Conservation (phyloP, 2,113 vertebrate genomes). For the Fregetta grallaria region DNA sequence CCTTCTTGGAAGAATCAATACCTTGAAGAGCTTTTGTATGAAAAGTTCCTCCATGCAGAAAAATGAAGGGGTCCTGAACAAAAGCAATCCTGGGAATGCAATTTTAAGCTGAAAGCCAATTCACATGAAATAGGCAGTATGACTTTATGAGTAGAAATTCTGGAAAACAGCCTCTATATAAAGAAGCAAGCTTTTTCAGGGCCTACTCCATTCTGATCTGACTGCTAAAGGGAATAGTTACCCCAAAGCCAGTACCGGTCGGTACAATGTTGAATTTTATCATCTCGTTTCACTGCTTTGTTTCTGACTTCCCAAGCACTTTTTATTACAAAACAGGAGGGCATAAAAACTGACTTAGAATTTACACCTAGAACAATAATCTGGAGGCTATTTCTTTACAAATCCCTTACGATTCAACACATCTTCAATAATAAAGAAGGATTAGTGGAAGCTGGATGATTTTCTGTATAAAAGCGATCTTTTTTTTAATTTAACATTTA, state of each 20-base stretch:
- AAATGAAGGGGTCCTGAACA: background rate
- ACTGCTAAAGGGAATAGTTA: conserved; percentile 43
- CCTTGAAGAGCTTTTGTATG: background rate
- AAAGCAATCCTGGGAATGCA: conserved; percentile 10
- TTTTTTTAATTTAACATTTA: background rate
- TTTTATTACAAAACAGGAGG: background rate
- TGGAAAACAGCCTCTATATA: conserved; percentile 18
- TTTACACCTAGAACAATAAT: conserved; percentile 41
- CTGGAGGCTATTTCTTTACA: conserved; percentile 28
- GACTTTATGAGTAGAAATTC: conserved; percentile 44
- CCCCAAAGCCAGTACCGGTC: background rate
- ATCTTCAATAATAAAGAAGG: conserved; percentile 23
- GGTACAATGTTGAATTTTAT: background rate
- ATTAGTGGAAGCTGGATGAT: conserved; percentile 2
- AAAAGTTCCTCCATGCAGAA: background rate
- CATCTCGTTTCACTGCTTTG: conserved; percentile 28
- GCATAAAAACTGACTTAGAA: conserved; percentile 27
- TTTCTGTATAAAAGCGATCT: background rate
- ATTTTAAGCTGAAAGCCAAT: conserved; percentile 13
- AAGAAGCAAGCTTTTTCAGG: conserved; percentile 5
- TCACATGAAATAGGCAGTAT: background rate
- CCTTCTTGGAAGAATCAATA: background rate
- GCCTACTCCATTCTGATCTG: background rate
- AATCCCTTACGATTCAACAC: background rate
- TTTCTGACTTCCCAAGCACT: conserved; percentile 20